Evolutionary conservation across 1,140 invertebrate species (phyloP).

Genomic region (Drosophila elegans): DNA sequence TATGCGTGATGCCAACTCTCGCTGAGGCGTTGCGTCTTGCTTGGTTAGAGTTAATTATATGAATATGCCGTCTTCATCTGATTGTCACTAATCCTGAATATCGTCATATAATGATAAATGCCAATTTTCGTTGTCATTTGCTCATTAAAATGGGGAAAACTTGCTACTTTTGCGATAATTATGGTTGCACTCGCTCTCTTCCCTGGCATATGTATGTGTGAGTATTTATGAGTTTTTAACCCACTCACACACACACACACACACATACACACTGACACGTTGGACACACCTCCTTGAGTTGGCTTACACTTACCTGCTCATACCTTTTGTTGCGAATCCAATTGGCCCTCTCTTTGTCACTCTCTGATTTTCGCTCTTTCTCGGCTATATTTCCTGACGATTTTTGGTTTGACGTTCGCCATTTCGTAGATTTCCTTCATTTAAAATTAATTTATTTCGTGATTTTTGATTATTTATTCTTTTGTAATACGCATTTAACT

Average conservation of each 20-base stretch:
- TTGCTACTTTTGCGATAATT: conserved; percentile 9
- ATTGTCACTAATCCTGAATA: conserved; percentile 78
- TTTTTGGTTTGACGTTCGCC: conserved; percentile 54
- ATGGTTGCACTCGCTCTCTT: conserved; percentile 5
- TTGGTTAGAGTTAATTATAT: conserved; percentile 84
- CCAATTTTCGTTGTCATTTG: conserved; percentile 77
- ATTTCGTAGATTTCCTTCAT: conserved; percentile 32
- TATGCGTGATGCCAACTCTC: conserved; percentile 61
- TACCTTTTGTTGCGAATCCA: conserved; percentile 77
- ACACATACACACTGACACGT: conserved; percentile 19
- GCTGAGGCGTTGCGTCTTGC: conserved; percentile 74
- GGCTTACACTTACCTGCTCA: conserved; percentile 63
- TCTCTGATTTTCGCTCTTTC: conserved; percentile 14
- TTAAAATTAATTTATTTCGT: background rate
- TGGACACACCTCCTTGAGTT: conserved; percentile 77
- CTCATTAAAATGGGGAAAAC: conserved; percentile 67
- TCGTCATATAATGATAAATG: conserved; percentile 73
- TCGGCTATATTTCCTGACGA: background rate
- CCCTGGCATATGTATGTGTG: background rate
- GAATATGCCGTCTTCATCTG: conserved; percentile 77
- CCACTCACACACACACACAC: conserved; percentile 4
- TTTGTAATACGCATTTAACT: no score
- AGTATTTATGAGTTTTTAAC: conserved; percentile 2
- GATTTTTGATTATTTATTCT: no score
- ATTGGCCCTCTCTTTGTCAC: conserved; percentile 33